These are phyloP conservation scores for Petrophora chlorosata DNA, from an alignment of 2,888 invertebrate species.

Conservation along the genomic window DNA sequence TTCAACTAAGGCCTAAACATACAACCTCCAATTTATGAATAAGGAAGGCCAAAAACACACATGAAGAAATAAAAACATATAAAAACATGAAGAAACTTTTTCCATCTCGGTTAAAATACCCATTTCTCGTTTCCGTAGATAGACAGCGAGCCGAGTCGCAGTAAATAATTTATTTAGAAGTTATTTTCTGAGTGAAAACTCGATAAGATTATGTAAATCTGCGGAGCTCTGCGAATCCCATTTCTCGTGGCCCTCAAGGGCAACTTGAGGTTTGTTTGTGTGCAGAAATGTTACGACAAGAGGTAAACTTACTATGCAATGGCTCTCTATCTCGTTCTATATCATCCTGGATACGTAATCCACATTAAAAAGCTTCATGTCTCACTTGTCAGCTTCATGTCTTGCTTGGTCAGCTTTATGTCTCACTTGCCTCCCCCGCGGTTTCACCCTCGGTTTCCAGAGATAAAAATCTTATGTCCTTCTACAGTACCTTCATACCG, in stretches of 20 bases:
- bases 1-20: conserved; percentile 1
- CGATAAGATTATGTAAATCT: conserved; percentile 38
- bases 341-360: too few relatives aligned
- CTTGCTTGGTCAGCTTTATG: too few relatives aligned
- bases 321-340: too few relatives aligned
- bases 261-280: conserved; percentile 4
- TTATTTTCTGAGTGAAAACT: conserved; percentile 34
- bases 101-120: conserved; percentile 52
- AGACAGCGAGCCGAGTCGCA: conserved; percentile 34
- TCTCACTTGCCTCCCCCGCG: too few relatives aligned
- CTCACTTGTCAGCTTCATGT: too few relatives aligned
- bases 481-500: too few relatives aligned
- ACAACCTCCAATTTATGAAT: conserved; percentile 24
- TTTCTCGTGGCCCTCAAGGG: conserved; percentile 13
- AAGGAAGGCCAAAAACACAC: conserved; percentile 36
- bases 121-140: conserved; percentile 44
- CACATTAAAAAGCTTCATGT: too few relatives aligned
- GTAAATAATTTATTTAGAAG: conserved; percentile 63
- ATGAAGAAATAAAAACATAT: conserved; percentile 43
- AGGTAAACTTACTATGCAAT: too few relatives aligned
- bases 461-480: too few relatives aligned
- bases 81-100: conserved; percentile 50
- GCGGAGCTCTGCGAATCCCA: conserved; percentile 19
- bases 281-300: too few relatives aligned
- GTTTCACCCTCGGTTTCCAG: too few relatives aligned